phyloP scores from a whole-genome alignment of 2,797 vertebrate species.

The Perdix hodgsoniae region DNA sequence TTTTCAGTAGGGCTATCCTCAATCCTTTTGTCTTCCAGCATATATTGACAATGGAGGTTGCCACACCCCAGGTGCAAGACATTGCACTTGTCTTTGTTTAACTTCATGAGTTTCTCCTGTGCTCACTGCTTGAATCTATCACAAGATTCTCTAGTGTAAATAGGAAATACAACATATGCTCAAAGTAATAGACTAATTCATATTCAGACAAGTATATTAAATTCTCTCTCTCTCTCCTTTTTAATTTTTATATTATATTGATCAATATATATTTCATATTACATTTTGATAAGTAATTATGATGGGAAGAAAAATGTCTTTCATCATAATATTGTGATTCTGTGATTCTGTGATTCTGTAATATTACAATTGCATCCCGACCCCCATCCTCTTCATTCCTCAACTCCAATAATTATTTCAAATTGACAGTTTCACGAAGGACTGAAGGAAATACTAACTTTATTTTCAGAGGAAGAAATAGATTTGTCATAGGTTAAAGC shows the following conservation, averaged over 20 bases:
- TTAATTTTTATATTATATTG: too few relatives aligned
- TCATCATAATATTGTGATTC: too few relatives aligned
- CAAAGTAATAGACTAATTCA: not conserved
- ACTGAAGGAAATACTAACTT: not conserved
- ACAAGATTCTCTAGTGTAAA: not conserved
- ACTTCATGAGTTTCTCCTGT: too few relatives aligned
- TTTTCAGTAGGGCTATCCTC: too few relatives aligned
- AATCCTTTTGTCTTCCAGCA: too few relatives aligned
- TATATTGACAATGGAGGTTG: too few relatives aligned
- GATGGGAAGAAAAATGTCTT: not conserved
- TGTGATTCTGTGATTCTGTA: too few relatives aligned
- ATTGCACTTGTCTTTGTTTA: not conserved
- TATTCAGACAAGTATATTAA: not conserved
- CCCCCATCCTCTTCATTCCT: not conserved
- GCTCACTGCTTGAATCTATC: not conserved
- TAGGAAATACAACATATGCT: not conserved
- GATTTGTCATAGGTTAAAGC: constrained; percentile 9
- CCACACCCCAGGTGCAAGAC: not conserved
- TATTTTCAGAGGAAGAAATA: constrained; percentile 8
- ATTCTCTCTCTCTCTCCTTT: not conserved
- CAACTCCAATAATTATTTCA: not conserved
- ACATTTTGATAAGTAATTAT: not conserved
- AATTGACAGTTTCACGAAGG: not conserved
- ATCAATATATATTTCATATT: not conserved
- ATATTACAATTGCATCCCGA: not conserved